Base-by-base conservation (phyloP, 2,113 vertebrate species). In the rat (Rattus norvegicus) region DNA sequence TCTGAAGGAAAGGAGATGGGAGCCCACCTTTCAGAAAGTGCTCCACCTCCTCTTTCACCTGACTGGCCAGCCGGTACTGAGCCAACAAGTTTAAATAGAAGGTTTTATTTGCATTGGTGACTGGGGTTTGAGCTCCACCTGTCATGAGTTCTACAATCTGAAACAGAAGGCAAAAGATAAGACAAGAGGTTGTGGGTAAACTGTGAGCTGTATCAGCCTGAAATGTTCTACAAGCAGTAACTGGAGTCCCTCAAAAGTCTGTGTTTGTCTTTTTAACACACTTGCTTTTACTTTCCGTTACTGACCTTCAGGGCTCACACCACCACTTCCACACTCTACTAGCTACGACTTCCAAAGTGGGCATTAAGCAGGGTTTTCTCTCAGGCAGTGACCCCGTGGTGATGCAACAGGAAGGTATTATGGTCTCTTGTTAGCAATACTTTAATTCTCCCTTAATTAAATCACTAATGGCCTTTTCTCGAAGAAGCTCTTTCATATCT, bases 11-110 rank as follows among this genome's bases (percentile, higher is more conserved):
- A 96, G 47, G 3, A 97, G 87, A 94, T 1, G 88, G 76, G 5
- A 28, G 10, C 93, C 98, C 97, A 99, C 99, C 99, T 99, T 99
- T 99, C 79, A 99, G 99, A 96, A 99, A 99, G 98, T 99, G 99
- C 97, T 99, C 99, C 93, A 99, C 99, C 98, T 99, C 99, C 88
- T 99, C 99, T 97, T 99, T 99, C 97, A 99, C 99, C 98, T 99
- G 99, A 98, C 98, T 99, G 88, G 99, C 99, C 97, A 99, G 98
- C 39, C 99, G 98, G 97, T 99, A 99, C 95, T 99, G 99, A 0
- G 99, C 99, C 97, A 99, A 98, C 93, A 99, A 98, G 98, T 99
- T 99, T 92, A 99, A 98, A 96, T 99, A 99, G 98, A 99, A 99
- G 95, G 99, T 99, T 98, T 99, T 99, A 98, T 99, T 99, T 69